Percentiles rank a stretch among this genome's conserved stretches.
phyloP scores from a whole-genome alignment of 2,113 vertebrate species.

The Gallinago undulata region DNA sequence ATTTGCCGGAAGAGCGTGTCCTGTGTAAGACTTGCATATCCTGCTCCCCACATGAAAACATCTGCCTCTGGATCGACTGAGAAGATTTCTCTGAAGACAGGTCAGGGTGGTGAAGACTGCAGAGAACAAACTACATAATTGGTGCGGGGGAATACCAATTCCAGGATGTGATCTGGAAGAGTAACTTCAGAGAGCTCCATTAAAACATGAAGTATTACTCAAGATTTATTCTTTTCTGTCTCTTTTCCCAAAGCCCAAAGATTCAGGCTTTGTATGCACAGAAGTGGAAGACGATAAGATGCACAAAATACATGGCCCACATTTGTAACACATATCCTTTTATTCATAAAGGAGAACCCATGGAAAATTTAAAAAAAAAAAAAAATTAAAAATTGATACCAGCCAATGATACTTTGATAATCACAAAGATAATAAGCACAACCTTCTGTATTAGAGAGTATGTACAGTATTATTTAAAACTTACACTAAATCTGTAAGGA shows the following conservation, averaged over 20 bases:
- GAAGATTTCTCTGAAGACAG: neutral
- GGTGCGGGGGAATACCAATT: neutral
- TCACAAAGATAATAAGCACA: neutral
- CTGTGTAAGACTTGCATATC: neutral
- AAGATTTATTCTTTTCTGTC: neutral
- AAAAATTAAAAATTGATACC: neutral
- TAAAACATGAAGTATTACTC: neutral
- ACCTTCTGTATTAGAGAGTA: neutral
- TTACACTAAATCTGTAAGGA: neutral
- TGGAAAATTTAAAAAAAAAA: neutral
- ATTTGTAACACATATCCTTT: neutral
- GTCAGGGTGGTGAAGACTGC: neutral
- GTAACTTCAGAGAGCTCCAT: neutral
- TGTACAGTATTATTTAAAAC: neutral
- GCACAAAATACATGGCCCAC: neutral
- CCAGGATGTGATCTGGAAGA: neutral
- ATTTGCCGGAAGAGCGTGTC: neutral
- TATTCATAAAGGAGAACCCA: neutral
- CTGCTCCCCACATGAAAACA: neutral
- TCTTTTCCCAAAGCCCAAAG: neutral
- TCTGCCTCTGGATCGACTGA: neutral
- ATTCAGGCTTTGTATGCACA: neutral
- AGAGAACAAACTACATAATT: neutral
- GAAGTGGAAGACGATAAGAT: neutral
- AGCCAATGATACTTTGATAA: neutral